These are phyloP conservation scores for Allophyes oxyacanthae DNA, from an alignment of 2,888 invertebrate genomes.

Conservation along the genomic window DNA sequence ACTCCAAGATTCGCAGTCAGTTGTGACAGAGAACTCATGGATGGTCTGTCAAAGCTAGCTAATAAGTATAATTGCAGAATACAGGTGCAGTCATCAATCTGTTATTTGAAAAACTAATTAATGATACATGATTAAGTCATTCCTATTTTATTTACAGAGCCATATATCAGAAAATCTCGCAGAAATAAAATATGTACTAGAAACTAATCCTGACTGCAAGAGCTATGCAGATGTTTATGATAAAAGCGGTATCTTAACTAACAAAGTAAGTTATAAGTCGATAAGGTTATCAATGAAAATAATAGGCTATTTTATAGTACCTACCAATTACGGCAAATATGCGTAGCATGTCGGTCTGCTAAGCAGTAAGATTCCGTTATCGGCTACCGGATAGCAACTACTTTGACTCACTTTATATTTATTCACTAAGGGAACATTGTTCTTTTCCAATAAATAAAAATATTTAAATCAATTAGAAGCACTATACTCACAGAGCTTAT, in stretches of 20 bases:
- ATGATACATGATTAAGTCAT: neutral
- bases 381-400: too few relatives aligned
- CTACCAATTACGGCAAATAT: too few relatives aligned
- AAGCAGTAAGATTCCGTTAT: too few relatives aligned
- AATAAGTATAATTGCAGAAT: slow-evolving; percentile 91
- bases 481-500: too few relatives aligned
- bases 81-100: slow-evolving; percentile 89
- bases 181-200: slow-evolving; percentile 92
- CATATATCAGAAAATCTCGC: slow-evolving; percentile 95
- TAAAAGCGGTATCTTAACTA: slow-evolving; percentile 91
- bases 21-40: slow-evolving; percentile 92
- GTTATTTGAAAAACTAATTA: neutral
- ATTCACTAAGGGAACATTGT: too few relatives aligned
- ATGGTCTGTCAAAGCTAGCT: slow-evolving; percentile 91
- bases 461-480: too few relatives aligned
- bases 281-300: too few relatives aligned
- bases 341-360: too few relatives aligned
- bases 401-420: too few relatives aligned
- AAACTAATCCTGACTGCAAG: slow-evolving; percentile 86
- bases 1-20: slow-evolving; percentile 96
- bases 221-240: slow-evolving; percentile 94
- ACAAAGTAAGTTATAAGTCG: slow-evolving; percentile 88
- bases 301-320: too few relatives aligned
- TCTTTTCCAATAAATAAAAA: too few relatives aligned
- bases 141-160: slow-evolving; percentile 86